Conservation (phyloP, 2,888 invertebrate species). For the Diplazon laetatorius region DNA sequence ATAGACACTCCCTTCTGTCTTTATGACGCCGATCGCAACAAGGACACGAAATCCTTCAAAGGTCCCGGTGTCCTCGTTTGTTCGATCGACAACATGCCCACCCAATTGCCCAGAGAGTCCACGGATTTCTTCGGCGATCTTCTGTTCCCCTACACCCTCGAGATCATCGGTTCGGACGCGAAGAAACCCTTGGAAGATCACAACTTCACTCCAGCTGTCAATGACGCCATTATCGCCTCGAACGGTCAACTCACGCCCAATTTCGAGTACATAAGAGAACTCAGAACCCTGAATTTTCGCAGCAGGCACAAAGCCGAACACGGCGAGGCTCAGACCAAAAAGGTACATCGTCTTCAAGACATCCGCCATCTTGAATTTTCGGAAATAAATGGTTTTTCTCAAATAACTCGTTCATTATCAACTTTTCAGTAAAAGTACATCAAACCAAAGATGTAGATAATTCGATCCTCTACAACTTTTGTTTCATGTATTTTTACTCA, state of each 20-base stretch:
- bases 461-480: too few relatives aligned
- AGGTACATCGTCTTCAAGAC: too few relatives aligned
- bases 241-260: constrained; percentile 96
- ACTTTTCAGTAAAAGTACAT: too few relatives aligned
- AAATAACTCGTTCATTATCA: too few relatives aligned
- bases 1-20: constrained; percentile 99
- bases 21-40: constrained; percentile 99
- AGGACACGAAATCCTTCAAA: constrained; percentile 97
- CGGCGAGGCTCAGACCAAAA: constrained; percentile 84
- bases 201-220: constrained; percentile 88
- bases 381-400: too few relatives aligned
- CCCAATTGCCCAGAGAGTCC: constrained; percentile 97
- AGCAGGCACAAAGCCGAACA: constrained; percentile 90
- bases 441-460: too few relatives aligned
- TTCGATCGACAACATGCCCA: constrained; percentile 99
- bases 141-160: constrained; percentile 93
- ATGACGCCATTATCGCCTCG: constrained; percentile 96
- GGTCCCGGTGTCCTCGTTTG: constrained; percentile 99
- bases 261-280: constrained; percentile 96
- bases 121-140: constrained; percentile 99
- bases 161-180: constrained; percentile 94
- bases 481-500: too few relatives aligned
- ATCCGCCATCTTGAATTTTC: too few relatives aligned
- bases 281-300: constrained; percentile 87
- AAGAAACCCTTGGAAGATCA: constrained; percentile 90